phyloP scores from a whole-genome alignment of 2,797 vertebrate genomes.

The Cynopterus sphinx region DNA sequence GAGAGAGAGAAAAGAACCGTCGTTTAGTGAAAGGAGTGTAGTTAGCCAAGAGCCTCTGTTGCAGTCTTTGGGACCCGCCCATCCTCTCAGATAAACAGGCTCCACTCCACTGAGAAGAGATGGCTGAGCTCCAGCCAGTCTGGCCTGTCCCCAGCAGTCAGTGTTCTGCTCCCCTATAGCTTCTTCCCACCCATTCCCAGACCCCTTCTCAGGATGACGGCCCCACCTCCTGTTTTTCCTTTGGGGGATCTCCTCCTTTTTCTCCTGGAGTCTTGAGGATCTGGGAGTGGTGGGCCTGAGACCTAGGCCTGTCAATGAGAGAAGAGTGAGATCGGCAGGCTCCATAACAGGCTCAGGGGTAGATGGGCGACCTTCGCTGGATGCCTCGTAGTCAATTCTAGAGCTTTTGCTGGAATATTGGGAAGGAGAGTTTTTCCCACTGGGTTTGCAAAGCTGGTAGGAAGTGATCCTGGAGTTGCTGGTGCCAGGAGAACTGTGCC shows the following conservation, averaged over 20 bases:
- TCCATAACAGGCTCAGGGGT: not conserved
- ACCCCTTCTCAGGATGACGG: not conserved
- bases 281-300: not conserved
- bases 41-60: not conserved
- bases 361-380: not conserved
- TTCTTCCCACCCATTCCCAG: not conserved
- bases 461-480: not conserved
- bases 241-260: not conserved
- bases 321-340: not conserved
- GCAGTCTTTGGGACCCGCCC: not conserved
- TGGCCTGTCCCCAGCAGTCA: not conserved
- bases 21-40: not conserved
- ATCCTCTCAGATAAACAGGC: not conserved
- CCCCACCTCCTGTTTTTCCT: not conserved
- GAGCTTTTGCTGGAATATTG: not conserved
- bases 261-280: not conserved
- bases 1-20: not conserved
- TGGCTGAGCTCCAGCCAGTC: not conserved
- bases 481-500: not conserved
- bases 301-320: not conserved
- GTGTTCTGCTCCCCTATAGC: not conserved
- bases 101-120: not conserved
- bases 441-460: not conserved
- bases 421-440: conserved; percentile 13
- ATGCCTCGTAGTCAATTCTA: not conserved